Base-by-base conservation (phyloP, 2,113 vertebrate genomes). In the Leptodactylus fuscus region DNA sequence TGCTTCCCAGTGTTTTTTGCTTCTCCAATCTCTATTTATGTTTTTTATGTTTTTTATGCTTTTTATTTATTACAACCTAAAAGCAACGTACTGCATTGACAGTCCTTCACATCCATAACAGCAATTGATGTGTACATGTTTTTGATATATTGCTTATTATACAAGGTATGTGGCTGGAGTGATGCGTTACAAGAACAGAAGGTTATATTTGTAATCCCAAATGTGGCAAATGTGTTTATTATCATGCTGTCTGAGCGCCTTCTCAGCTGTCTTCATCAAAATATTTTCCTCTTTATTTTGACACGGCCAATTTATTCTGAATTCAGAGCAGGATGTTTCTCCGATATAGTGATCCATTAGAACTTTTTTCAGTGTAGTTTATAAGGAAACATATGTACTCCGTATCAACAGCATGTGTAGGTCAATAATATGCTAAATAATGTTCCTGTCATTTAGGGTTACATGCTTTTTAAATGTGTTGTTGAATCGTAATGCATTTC, bases 261-360 rank as follows among this genome's bases (percentile, higher is more conserved):
- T 60, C 22, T 62, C 36, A 24, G 53, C 34, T 41, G 41, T 81
- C 38, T 60, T 80, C 32, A 80, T 60, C 24, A 62, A 48, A 65
- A 81, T 65, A 62, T 46, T 81, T 81, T 38, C 48, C 32, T 79
- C 29, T 79, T 79, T 79, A 58, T 58, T 79, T 65, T 81, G 58
- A 62, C 53, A 81, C 13, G 6, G 58, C 55, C 53, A 80, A 81
- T 81, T 81, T 44, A 46, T 41, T 79, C 48, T 79, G 76, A n/a
- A 65, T 81, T 3, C 4, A n/a, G 36, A 44, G 36, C 36, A 62
- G 20, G 77, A 38, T 41, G 53, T 80, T 80, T 80, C 7, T 20
- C 36, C 24, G 5, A 62, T 44, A 44, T 36, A 60, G 16, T 80
- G 32, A 62, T 62, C 13, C 11, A 41, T 41, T 80, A 41, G 46